Base-by-base conservation (phyloP, 2,888 invertebrate species). In the Erannis defoliaria region DNA sequence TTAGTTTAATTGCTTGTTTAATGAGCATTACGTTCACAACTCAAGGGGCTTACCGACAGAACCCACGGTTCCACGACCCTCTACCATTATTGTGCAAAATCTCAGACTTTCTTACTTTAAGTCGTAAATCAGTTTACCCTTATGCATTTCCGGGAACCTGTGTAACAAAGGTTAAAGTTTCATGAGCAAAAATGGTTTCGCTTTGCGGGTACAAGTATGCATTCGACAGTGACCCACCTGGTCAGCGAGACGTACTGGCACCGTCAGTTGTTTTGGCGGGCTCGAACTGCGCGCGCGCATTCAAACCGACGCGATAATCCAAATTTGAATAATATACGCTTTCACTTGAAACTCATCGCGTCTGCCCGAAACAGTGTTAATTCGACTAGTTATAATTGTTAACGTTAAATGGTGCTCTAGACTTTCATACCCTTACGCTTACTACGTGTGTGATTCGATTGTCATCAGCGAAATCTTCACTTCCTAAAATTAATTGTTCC, bases 201-300 rank as follows among this genome's bases (percentile, higher is more conserved):
- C 46, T 58, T 66, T 62, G 48, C 71, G 40, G 66, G 67, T 73
- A 74, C 45, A 43, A 38, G 40, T 68, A 71, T 78, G 75, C 70
- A 72, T 70, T 77, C 78, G 82, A 69, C 80, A 81, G 78, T 87
- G 88, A 87, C 86, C 87, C 80, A 78, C 73, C 81, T 80, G 77
- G 75, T 74, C 74, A 77, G 64, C 80, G 85, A 90, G 90, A 90
- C 90, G 78, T 63, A 71, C 75, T 77, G 89, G 88, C 85, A 83
- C 84, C 83, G 81, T 77, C 90, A 91, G 91, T 90, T 87, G 89
- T 90, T 90, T 89, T 88, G 89, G 85, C 83, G 82, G 81, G 73
- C 74, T 76, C 81, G 83, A 35, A 60, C 71, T 49, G 81, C 86
- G 86, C 91, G 85, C 80, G 84, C 88, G 84, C 83, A 61, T 53